A percentile compares a stretch with the other conserved stretches of the same genome.
These are phyloP conservation scores for Sebastes cheni DNA, from an alignment of 2,797 vertebrate species.

Conservation along the genomic window DNA sequence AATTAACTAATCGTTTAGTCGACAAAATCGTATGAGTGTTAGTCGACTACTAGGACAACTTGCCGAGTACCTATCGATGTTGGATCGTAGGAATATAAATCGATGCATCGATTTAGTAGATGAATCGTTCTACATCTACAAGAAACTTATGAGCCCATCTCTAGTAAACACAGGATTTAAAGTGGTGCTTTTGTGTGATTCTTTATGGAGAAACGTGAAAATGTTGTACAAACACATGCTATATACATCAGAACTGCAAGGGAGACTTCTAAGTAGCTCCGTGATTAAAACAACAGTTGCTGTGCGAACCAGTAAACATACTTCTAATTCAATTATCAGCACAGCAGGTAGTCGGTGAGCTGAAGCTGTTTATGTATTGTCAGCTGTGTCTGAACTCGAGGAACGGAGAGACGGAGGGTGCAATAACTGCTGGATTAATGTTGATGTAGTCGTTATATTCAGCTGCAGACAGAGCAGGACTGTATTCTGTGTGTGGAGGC, in stretches of 20 bases:
- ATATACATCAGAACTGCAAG: background rate
- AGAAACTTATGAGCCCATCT: no score
- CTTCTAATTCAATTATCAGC: background rate
- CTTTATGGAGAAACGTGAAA: no score
- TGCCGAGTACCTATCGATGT: no score
- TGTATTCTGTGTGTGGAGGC: constrained; percentile 28
- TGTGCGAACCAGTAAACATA: background rate
- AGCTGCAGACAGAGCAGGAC: constrained; percentile 40
- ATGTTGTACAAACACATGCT: background rate
- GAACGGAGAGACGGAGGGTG: background rate
- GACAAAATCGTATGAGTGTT: no score
- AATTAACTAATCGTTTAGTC: no score
- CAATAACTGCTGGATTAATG: background rate
- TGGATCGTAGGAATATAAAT: no score
- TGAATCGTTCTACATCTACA: no score
- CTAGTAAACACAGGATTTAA: no score
- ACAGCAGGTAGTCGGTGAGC: background rate
- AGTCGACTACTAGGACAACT: no score
- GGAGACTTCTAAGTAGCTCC: background rate
- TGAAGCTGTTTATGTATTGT: background rate
- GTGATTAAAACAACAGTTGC: background rate
- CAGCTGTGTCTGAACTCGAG: background rate
- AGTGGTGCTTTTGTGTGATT: no score
- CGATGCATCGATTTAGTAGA: no score
- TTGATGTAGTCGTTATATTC: constrained; percentile 13